Base-by-base conservation (phyloP, 2,888 invertebrate species). In the Lacanobia wlatinum region DNA sequence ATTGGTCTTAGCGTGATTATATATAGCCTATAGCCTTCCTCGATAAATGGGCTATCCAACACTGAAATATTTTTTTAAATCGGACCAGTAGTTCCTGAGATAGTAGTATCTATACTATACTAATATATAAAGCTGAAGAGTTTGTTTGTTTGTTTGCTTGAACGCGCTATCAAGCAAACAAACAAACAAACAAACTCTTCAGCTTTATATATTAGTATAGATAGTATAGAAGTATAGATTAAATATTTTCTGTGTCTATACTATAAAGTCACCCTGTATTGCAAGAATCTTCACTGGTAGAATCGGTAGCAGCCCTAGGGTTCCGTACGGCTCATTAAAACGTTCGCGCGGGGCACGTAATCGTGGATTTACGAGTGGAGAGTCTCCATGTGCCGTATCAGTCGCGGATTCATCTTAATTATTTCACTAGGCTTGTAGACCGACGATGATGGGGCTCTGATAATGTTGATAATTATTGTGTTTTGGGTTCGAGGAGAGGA, bases 321-420 rank as follows among this genome's bases (percentile, higher is more conserved):
- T 70, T 77, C 84, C 72, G 77, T 72, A 76, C 69, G 84, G 87
- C 86, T 90, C 90, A 91, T 91, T 91, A 91, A 90, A 90, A 88
- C 87, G 88, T 86, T 87, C 86, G 82, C 85, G 82, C 77, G 77
- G 86, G 84, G 84, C 84, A 86, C 88, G 88, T 91, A 89, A 89
- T 89, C 88, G 85, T 84, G 89, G 89, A 87, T 90, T 91, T 90
- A 90, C 88, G 90, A 87, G 84, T 78, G 76, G 80, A 83, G 76
- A 78, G 78, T 55, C 52, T 68, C 63, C 56, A 66, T 71, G 78
- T 77, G 67, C 72, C 63, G 62, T 73, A 82, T 80, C 83, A 80
- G 76, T 75, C 76, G 78, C 62, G 74, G 72, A 86, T 86, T 82
- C 80, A 86, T 86, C 87, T 86, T 88, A 87, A 87, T 87, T 88